Base-by-base conservation (phyloP, 2,113 vertebrate species). In the Acinonyx jubatus region DNA sequence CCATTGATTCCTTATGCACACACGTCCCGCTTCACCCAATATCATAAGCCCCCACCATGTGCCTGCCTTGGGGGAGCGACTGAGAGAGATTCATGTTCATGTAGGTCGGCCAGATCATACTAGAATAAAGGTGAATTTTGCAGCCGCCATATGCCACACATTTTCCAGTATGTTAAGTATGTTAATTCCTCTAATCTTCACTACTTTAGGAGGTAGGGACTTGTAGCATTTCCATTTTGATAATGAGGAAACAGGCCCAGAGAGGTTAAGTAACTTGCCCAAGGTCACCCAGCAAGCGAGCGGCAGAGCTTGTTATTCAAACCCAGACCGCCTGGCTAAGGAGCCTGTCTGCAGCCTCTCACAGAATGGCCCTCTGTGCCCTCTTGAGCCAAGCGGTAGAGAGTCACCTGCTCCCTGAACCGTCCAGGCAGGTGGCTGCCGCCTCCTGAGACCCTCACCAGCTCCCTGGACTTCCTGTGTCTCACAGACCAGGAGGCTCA, bases 351-450 rank as follows among this genome's bases (percentile, higher is more conserved):
- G 5, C 0, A 52, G 33, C 66, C 21, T 41, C 31, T 38, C 13
- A 1, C 1, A 4, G 29, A 69, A 33, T 1, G 7, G 11, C 69
- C 68, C 36, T 0, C 0, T 1, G 0, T 31, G 45, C 55, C 74
- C 65, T 84, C 65, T 66, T 9, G 61, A 91, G 71, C 41, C 11
- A 12, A 74, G 48, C 4, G 9, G 25, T 10, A 11, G 50, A n/a
- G 41, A 1, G 7, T 18, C 83, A 29, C 19, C 36, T 50, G 16
- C 61, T 91, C 45, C 45, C 33, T 45, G n/a, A 80, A 29, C 4
- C 25, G 19, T 16, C 55, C 13, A 15, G 50, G 33, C 41, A 76
- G 57, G 16, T n/a, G 16, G 16, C 68, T 63, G 11, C 27, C 52
- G 36, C 2, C 12, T 38, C 94, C 19, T 0, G 0, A 33, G n/a